These are phyloP conservation scores for Ooceraea biroi DNA, from an alignment of 1,140 invertebrate genomes.

Conservation along the genomic window DNA sequence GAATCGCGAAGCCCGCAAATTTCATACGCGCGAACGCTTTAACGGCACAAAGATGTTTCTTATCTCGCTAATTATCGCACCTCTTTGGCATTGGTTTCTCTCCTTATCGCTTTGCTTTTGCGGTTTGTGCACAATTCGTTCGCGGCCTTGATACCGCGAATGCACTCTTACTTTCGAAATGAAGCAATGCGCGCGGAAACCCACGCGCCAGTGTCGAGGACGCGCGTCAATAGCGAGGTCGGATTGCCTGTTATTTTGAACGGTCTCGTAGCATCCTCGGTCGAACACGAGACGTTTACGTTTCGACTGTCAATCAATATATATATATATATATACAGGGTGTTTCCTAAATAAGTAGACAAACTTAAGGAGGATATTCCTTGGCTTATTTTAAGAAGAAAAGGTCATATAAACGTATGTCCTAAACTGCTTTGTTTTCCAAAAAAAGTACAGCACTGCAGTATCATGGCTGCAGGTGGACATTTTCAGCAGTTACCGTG, in stretches of 20 bases:
- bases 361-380: too few relatives aligned
- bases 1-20: not conserved
- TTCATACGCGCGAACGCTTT: conserved; percentile 18
- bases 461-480: too few relatives aligned
- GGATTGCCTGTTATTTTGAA: not conserved
- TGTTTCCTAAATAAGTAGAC: too few relatives aligned
- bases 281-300: not conserved
- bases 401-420: too few relatives aligned
- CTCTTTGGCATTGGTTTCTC: conserved; percentile 25
- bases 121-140: conserved; percentile 6
- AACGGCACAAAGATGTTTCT: not conserved
- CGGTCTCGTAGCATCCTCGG: not conserved
- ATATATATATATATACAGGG: too few relatives aligned
- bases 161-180: conserved; percentile 44
- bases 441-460: too few relatives aligned
- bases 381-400: too few relatives aligned
- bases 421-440: too few relatives aligned
- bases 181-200: not conserved
- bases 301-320: not conserved
- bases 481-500: too few relatives aligned
- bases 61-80: conserved; percentile 11
- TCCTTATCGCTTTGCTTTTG: conserved; percentile 13
- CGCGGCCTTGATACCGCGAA: conserved; percentile 26
- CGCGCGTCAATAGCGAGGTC: conserved; percentile 6
- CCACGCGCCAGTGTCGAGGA: not conserved